A percentile compares a stretch with the other conserved stretches of the same genome.
phyloP scores from a whole-genome alignment of 1,140 invertebrate genomes.

The Procambarus virginalis region DNA sequence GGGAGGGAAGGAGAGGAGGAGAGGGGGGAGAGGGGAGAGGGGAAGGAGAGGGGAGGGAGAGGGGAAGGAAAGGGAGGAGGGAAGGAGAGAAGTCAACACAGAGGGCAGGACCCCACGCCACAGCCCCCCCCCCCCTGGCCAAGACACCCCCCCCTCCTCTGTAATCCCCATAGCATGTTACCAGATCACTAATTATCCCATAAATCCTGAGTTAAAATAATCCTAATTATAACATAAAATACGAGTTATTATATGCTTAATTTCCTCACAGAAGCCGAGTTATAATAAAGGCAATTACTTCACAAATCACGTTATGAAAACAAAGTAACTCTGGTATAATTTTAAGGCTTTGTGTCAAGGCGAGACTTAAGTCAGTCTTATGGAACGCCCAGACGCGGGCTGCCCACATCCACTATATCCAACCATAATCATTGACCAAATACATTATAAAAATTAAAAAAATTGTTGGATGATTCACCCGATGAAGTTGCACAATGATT shows the following conservation, averaged over 20 bases:
- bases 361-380: conserved; percentile 40
- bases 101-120: background rate
- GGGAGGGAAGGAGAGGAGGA: background rate
- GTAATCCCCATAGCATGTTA: conserved; percentile 42
- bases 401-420: background rate
- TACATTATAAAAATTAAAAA: conserved; percentile 29
- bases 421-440: conserved; percentile 31
- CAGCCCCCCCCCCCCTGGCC: no score
- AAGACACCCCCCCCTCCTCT: background rate
- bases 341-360: conserved; percentile 28
- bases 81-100: background rate
- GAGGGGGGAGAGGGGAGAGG: no score
- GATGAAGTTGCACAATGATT: background rate
- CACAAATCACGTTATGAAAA: conserved; percentile 33
- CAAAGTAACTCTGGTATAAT: conserved; percentile 59
- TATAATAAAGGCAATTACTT: conserved; percentile 61
- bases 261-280: conserved; percentile 65
- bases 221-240: conserved; percentile 60
- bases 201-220: conserved; percentile 63
- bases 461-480: background rate
- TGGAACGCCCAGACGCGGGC: conserved; percentile 4
- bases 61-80: background rate
- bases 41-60: background rate
- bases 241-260: conserved; percentile 66
- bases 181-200: conserved; percentile 54